Evolutionary conservation across 1,140 invertebrate species (phyloP), one percentile per base, ranked within the genome.

Genomic region (Lysiphlebus fabarum): DNA sequence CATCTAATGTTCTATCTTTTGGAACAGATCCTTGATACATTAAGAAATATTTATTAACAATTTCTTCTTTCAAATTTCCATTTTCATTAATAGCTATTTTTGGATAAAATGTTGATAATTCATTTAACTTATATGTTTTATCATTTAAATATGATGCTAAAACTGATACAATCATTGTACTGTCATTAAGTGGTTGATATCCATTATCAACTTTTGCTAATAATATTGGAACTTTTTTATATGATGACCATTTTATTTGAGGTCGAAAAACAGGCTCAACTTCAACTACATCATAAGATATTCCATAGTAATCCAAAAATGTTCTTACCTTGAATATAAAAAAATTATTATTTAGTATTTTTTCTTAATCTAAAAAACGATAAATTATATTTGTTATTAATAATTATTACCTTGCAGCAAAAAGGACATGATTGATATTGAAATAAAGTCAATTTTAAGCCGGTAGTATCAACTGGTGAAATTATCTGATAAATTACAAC

Each of bases 351-450:
- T 40, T 42, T 17, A 14, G 44, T 51, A 11, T 41, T 14, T 9
- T n/a, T 44, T 56, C 44, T 26, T n/a, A 59, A 40, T n/a, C n/a
- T n/a, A n/a, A n/a, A n/a, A n/a, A n/a, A n/a, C n/a, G n/a, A n/a
- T n/a, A n/a, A 26, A 26, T 26, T 26, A 4, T 43, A 51, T 58
- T 6, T 42, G 49, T 40, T 10, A 56, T 54, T 57, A 33, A 47
- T 9, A 59, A 63, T 56, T 59, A 26, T 66, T 66, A 79, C 92
- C 84, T 99, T 99, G 71, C 95, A 99, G 77, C 97, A 99, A 78
- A 99, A 99, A 37, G 97, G 97, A 78, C 96, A 99, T 4, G 93
- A 96, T 70, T 96, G 91, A 76, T 96, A 99, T 82, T 99, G 96
- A 74, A 90, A 99, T 26, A 99, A 78, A 1, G 91, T 91, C 12